Base-by-base conservation (phyloP, 2,113 vertebrate species). In the Rhea americana region DNA sequence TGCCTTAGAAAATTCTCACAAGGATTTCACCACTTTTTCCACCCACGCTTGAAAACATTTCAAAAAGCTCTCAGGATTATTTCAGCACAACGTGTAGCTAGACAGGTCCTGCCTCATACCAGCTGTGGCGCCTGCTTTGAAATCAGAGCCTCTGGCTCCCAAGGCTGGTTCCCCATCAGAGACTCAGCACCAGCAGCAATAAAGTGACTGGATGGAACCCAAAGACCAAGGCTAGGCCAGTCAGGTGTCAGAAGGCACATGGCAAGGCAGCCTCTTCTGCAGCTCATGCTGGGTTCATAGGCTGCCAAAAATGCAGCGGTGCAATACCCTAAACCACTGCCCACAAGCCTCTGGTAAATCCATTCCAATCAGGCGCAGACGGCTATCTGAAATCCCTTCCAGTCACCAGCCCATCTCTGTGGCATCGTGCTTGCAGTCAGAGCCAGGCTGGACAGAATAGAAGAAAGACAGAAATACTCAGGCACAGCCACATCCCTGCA, bases 201-300 rank as follows among this genome's bases (percentile, higher is more conserved):
- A 18, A 53, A 32, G 20, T 4, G 9, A 22, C 26, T 1, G 22
- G 10, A 15, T 13, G 7, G 17, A 32, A 5, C 11, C 8, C 21
- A 6, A 32, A 59, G 75, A 3, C n/a, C 6, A 2, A 18, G 39
- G 5, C 58, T 37, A 67, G 41, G 78, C 55, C 32, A 3, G 19
- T 7, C 25, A 8, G 39, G 20, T 22, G 17, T 2, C 14, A 8
- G 65, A 41, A n/a, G 18, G 41, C 48, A 50, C 8, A 2, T 4
- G 6, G 59, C 5, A 1, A n/a, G 39, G 43, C 30, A 43, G 21
- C 30, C 18, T 6, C 48, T 43, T 17, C 58, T 10, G 39, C 2
- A 0, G 25, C 21, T 21, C 2, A 0, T 2, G 3, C 48, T 2
- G n/a, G 22, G 21, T 10, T n/a, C 65, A 24, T 59, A 3, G 39